Conservation (phyloP, 2,888 invertebrate genomes). For the Meganola albula region DNA sequence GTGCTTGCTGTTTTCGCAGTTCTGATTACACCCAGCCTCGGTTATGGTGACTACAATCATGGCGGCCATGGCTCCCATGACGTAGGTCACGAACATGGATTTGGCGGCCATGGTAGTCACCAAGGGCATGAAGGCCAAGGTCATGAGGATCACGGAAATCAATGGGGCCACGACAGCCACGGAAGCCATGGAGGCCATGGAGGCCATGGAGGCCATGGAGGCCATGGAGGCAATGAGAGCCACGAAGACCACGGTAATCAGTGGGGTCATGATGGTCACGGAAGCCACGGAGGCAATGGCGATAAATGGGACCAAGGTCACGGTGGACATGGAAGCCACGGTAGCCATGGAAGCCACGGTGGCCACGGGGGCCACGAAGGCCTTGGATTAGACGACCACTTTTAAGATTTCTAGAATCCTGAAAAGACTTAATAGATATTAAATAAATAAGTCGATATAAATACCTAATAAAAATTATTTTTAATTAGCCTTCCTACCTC, state of each 20-base stretch:
- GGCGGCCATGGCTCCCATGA: too few species aligned
- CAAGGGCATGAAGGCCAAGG: too few species aligned
- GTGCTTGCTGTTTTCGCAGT: too few species aligned
- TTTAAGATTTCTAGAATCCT: not conserved
- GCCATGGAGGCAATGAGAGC: not conserved
- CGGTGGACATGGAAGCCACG: not conserved
- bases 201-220: not conserved
- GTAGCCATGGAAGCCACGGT: not conserved
- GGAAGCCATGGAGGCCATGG: not conserved
- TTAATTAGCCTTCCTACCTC: too few species aligned
- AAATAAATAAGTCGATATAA: too few species aligned
- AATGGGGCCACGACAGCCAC: not conserved
- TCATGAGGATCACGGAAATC: not conserved
- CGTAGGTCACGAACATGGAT: not conserved
- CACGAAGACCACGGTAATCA: not conserved
- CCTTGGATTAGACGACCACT: not conserved
- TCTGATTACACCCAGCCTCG: too few species aligned
- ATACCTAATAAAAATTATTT: too few species aligned
- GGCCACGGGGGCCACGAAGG: not conserved
- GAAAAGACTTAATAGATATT: too few species aligned
- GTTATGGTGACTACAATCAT: not conserved
- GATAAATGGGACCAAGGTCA: not conserved
- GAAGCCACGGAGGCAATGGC: not conserved
- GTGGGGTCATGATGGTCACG: not conserved
- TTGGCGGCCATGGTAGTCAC: not conserved